A percentile compares a stretch with the other conserved stretches of the same genome.
Evolutionary conservation across 2,888 invertebrate species (phyloP).

Genomic region (Iphiclides podalirius): DNA sequence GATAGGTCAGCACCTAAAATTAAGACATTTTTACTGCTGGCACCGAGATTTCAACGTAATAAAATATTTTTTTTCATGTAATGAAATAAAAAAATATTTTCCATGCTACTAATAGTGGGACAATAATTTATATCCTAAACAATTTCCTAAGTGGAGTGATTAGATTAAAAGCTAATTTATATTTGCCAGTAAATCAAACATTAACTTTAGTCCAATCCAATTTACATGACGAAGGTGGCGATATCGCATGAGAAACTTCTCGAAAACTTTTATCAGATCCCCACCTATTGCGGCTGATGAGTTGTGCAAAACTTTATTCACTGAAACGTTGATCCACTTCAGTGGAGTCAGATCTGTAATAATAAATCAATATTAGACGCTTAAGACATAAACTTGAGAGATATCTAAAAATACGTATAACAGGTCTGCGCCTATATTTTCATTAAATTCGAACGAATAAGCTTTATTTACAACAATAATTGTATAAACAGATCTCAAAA

Average conservation of each 20-base stretch:
- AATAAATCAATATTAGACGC: conserved; percentile 15
- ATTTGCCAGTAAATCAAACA: conserved; percentile 68
- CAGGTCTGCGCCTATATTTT: too few species aligned
- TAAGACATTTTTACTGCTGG: too few species aligned
- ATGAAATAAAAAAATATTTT: too few species aligned
- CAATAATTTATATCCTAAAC: conserved; percentile 36
- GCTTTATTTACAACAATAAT: too few species aligned
- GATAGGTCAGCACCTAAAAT: too few species aligned
- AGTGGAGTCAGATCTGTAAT: conserved; percentile 49
- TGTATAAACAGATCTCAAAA: too few species aligned
- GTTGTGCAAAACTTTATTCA: conserved; percentile 74
- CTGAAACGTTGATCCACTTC: conserved; percentile 56
- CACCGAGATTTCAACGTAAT: too few species aligned
- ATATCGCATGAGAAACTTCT: conserved; percentile 76
- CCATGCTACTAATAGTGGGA: too few species aligned
- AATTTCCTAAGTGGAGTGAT: conserved; percentile 54
- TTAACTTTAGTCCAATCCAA: conserved; percentile 65
- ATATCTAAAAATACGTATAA: neutral
- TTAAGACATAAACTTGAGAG: neutral
- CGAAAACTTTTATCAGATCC: conserved; percentile 75
- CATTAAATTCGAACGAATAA: too few species aligned
- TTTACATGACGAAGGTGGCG: conserved; percentile 77
- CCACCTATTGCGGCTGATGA: conserved; percentile 71
- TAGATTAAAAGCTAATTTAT: conserved; percentile 68
- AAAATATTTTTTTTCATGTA: too few species aligned